Base-by-base conservation (phyloP, 2,888 invertebrate species). In the Hedya salicella region DNA sequence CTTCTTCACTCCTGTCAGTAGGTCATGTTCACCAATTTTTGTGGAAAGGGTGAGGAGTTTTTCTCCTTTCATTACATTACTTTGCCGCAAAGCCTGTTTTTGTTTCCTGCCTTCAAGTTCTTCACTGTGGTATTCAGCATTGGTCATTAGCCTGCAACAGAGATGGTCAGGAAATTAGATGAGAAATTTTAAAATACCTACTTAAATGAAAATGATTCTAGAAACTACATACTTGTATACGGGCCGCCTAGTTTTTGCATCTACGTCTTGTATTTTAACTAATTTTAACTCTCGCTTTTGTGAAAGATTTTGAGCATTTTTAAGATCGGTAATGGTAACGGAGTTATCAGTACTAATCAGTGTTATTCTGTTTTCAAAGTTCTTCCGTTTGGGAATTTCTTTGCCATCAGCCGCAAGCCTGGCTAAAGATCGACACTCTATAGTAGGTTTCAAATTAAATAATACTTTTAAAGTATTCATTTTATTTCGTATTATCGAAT, bases 251-350 rank as follows among this genome's bases (percentile, higher is more conserved):
- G 94, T 94, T 85, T 95, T 96, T 0, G 93, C 85, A 82, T 96
- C 95, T 3, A 93, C 82, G 81, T 96, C 95, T 69, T 94, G 83
- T 25, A 96, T 83, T 87, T 95, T 95, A 0, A 96, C 91, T 65
- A 97, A 87, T 78, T 95, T 95, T 69, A 96, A 86, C 57, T 95
- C 94, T 71, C 95, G 89, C 44, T 95, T 92, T 66, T 93, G 91
- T 0, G 96, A 95, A 67, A 97, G 75, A 79, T 93, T 96, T 73
- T 95, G 92, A 0, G 96, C 96, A 74, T 95, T 95, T 70, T 95
- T 95, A 25, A 96, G 71, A 25, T 95, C 94, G 0, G 93, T 93
- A 2, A 96, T 90, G 68, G 87, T 92, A 17, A 95, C 83, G 32
- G 92, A 85, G 74, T 94, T 87, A 78, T 95, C 94, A 36, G 93